Base-by-base conservation (phyloP, 1,140 invertebrate genomes). In the Bursaphelenchus mucronatus region DNA sequence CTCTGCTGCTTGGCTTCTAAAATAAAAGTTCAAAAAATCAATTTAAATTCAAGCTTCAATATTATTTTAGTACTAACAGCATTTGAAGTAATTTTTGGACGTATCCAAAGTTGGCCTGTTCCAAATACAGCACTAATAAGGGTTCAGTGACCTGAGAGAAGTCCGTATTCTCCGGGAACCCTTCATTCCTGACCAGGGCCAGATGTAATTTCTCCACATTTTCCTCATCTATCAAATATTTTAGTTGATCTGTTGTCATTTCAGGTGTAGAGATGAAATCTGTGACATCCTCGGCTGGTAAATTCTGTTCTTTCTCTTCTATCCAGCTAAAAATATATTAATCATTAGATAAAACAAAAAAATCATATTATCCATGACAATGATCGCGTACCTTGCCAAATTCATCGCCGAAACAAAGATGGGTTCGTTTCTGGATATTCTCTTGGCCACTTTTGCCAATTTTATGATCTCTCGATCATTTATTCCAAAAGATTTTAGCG, bases 131-230 rank as follows among this genome's bases (percentile, higher is more conserved):
- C 2, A 61, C 17, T 17, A 64, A 15, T 15, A 64, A 15, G 0
- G 63, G 19, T 17, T 64, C 63, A 10, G 50, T 41, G 17, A 65
- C 47, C 52, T 64, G 53, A 8, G 58, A 52, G 41, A 64, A 64
- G 41, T 64, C 61, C 9, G 40, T 61, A 39, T 64, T 30, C 8
- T 52, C 41, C 19, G 63, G 63, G 13, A 64, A 64, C 11, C 63
- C 55, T 8, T 30, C 45, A 10, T 39, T 13, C 41, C 46, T 17
- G 49, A 64, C 13, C 15, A 64, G 21, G 44, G 61, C 44, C 15
- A 21, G 30, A 15, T 64, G 63, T n/a, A 61, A 19, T 61, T 64
- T 62, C 41, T 64, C 56, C 15, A 51, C 63, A 61, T 64, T 52
- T 15, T 41, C 17, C 3, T 44, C n/a, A 6, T 41, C 19, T 30